Base-by-base conservation (phyloP, 2,113 vertebrate genomes). In the Acrocephalus arundinaceus region DNA sequence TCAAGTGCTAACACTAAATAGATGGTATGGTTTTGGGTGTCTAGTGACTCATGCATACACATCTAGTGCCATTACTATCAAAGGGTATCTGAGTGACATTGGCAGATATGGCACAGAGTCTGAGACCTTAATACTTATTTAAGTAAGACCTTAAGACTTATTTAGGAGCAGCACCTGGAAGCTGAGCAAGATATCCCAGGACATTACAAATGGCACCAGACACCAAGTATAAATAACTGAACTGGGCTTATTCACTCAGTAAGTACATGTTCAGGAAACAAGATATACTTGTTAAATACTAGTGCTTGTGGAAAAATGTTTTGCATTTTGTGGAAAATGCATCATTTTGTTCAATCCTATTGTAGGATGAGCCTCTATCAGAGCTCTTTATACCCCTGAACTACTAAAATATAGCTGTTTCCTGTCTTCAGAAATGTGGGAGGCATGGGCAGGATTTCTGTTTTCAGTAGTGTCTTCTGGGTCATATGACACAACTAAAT, bases 341-440 rank as follows among this genome's bases (percentile, higher is more conserved):
- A 12, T 25, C 0, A 28, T 62, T 57, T 58, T 79, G 0, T 48
- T 78, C 11, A 48, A 3, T 52, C 3, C 1, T 61, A 2, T 43
- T 33, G 35, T 28, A 80, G 2, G 10, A 39, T 79, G 16, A 89
- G 35, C 9, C 20, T 68, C 45, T 76, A 73, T 62, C 46, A 87
- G 73, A 74, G 20, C 3, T 81, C 9, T 90, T 31, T 2, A 25
- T 57, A 74, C 0, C 5, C 6, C 3, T 16, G 19, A 80, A 43
- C 16, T 67, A 49, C 8, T n/a, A 67, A 54, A 70, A 35, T 30
- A 23, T 65, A 80, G 2, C 4, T 39, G 18, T 51, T 21, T 54
- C 7, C 20, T 65, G 5, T 20, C 27, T 86, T 65, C 35, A 61
- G 35, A 79, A 15, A 30, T 4, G 15, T 24, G 6, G 5, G 13